These are phyloP conservation scores for Osedax fenrisi DNA, from an alignment of 2,888 invertebrate species.

Conservation along the genomic window DNA sequence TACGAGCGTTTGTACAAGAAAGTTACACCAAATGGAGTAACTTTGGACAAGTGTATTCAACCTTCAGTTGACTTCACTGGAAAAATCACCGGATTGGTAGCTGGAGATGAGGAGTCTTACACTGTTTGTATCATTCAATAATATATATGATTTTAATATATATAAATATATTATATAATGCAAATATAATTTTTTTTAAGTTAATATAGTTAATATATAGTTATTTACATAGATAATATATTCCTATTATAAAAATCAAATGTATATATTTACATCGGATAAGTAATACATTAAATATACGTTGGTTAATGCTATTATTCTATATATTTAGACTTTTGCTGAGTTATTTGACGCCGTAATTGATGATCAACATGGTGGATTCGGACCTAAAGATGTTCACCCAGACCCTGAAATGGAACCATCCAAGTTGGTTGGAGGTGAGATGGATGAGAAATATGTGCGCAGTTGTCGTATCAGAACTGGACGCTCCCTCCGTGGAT, in stretches of 20 bases:
- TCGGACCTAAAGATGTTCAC: slow-evolving; percentile 31
- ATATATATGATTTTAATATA: too few species aligned
- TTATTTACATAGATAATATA: too few species aligned
- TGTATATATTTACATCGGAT: too few species aligned
- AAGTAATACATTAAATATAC: too few species aligned
- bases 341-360: slow-evolving; percentile 34
- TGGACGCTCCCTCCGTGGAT: slow-evolving; percentile 37
- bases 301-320: too few species aligned
- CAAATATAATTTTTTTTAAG: too few species aligned
- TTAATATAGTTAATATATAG: too few species aligned
- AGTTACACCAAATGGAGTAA: slow-evolving; percentile 34
- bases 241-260: too few species aligned
- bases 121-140: slow-evolving; percentile 1
- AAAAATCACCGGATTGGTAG: slow-evolving; percentile 34
- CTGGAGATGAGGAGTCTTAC: slow-evolving; percentile 34
- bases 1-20: slow-evolving; percentile 34
- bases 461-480: slow-evolving; percentile 37
- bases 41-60: slow-evolving; percentile 37
- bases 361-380: slow-evolving; percentile 32
- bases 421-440: slow-evolving; percentile 32
- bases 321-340: slow-evolving; percentile 26
- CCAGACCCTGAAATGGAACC: slow-evolving; percentile 33
- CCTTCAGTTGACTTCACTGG: slow-evolving; percentile 34
- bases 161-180: too few species aligned
- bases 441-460: slow-evolving; percentile 37